Base-by-base conservation (phyloP, 2,888 invertebrate genomes). In the Chrysomela aeneicollis region DNA sequence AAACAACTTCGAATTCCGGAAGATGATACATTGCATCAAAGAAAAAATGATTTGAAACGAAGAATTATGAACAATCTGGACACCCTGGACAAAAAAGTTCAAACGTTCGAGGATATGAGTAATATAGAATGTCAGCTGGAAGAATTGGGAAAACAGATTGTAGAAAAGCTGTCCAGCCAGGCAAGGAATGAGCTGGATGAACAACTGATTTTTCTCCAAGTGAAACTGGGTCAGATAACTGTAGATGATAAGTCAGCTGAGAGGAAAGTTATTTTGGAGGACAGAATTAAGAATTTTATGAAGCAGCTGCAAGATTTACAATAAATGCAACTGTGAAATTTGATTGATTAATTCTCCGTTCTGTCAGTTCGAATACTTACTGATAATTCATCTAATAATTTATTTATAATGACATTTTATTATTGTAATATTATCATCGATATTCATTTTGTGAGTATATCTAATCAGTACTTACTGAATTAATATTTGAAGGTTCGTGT, bases 171-270 rank as follows among this genome's bases (percentile, higher is more conserved):
- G 2, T 65, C 60, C 1, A 64, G 66, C 9, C 61, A 66, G 8
- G 67, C 71, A 19, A 71, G 68, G 49, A 59, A 70, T 50, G 26
- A 62, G n/a, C 30, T 76, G 9, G 76, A 76, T 60, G 74, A 76
- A 49, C 50, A 67, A 46, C 59, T 76, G 30, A 76, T 75, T 60
- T 61, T 68, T 10, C 51, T 76, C 26, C 74, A 74, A 60, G 62
- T 72, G 12, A 68, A 63, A 26, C 61, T 75, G 10, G 71, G 73
- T 2, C 73, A 72, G 50, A 49, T 74, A 18, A 26, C 60, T 2
- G 66, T 70, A 6, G 71, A 68, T 59, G 53, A 63, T 9, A 62
- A 63, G n/a, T 42, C 12, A 15, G 15, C 15, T 15, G 42, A 42
- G 42, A 42, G 6, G n/a, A 42, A 42, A 15, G n/a, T 42, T 6